Conservation (phyloP, 2,888 invertebrate genomes). For the Oxyteleia sp. region DNA sequence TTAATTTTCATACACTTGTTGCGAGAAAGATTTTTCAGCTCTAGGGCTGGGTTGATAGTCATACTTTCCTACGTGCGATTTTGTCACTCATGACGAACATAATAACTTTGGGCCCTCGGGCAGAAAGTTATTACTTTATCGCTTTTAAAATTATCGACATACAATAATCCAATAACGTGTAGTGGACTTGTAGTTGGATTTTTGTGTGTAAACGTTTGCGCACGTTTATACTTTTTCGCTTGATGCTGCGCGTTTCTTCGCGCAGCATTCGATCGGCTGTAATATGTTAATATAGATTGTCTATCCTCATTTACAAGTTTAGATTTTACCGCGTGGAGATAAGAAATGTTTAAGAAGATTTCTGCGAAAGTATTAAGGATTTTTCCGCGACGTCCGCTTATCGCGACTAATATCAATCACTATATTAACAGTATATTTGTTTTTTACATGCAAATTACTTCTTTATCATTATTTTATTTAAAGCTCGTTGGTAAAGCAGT, state of each 20-base stretch:
- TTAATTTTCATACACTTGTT: no score
- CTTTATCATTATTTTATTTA: constrained; percentile 6
- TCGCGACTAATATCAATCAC: constrained; percentile 3
- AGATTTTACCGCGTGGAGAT: constrained; percentile 4
- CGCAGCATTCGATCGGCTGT: neutral
- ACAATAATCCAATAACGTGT: constrained; percentile 1
- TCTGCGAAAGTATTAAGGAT: neutral
- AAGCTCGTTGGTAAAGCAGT: neutral
- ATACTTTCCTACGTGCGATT: no score
- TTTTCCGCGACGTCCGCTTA: neutral
- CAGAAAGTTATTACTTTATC: no score
- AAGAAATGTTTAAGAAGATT: neutral
- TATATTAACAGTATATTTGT: constrained; percentile 3
- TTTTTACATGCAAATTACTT: constrained; percentile 5
- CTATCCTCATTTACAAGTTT: constrained; percentile 6
- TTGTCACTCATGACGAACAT: no score
- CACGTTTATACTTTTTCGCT: neutral
- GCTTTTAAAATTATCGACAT: neutral
- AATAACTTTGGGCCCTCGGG: no score
- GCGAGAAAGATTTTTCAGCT: no score
- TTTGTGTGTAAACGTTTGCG: neutral
- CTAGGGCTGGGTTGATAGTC: no score
- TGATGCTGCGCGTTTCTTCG: neutral
- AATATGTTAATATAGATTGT: constrained; percentile 8
- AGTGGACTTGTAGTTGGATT: neutral